Evolutionary conservation across 2,888 invertebrate genomes (phyloP), one percentile per base, ranked within the genome.

Genomic region (Masnerella sp.): DNA sequence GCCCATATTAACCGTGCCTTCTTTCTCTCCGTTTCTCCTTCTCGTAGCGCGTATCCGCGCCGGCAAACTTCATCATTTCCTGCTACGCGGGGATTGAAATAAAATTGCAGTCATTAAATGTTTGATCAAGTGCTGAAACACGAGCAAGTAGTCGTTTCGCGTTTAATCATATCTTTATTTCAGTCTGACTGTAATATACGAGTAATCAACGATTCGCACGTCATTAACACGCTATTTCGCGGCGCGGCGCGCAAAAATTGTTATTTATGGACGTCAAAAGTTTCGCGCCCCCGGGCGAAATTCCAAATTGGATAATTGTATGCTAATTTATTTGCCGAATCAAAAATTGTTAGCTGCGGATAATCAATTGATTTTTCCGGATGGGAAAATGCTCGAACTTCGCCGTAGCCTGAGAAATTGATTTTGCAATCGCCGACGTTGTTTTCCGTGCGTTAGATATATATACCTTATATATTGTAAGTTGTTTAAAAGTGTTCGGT

Each of bases 1-100:
- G 79, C 80, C 80, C 79, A 80, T 79, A 78, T 80, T 77, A 77
- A 78, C 78, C 78, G 79, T 74, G 73, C 58, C 51, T 62, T 62
- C 62, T 45, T 45, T 56, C 38, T 34, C 70, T 77, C 47, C 4
- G 4, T 36, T 12, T 36, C 36, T 36, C 36, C 14, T 14, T 20
- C 58, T 12, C 3, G 49, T 56, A 58, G 49, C 56, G 67, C 38
- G 61, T 54, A 56, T 40, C 20, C 58, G 18, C 47, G 52, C 64
- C 15, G 38, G 56, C 43, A 54, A 59, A 71, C 74, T 64, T 71
- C 62, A 64, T 70, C 58, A 58, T 75, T 75, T 71, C 71, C 75
- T 75, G 67, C 70, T 71, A 40, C 40, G 22, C 59, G 52, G 42
- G 59, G 47, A 75, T 71, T 68, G 75, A 71, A 75, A 75, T 75